Percentiles rank a stretch among this genome's conserved stretches.
phyloP scores from a whole-genome alignment of 1,140 invertebrate genomes.

The Caenorhabditis inopinata region DNA sequence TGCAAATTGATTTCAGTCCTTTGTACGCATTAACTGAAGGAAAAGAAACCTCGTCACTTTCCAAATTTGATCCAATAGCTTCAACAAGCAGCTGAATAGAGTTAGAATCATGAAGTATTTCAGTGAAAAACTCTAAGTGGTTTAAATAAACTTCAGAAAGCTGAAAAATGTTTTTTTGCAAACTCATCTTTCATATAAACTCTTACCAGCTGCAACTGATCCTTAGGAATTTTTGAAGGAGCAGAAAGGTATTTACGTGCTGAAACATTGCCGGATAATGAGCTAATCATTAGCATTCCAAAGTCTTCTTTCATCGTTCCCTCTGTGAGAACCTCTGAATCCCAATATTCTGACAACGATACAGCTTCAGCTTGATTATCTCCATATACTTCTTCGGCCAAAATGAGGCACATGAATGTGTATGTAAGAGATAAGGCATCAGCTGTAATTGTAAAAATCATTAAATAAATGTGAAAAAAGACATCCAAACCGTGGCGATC shows the following conservation, averaged over 20 bases:
- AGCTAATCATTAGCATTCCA: conserved; percentile 6
- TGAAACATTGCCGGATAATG: not conserved
- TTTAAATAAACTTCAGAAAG: not conserved
- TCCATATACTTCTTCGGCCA: not conserved
- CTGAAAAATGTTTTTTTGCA: not conserved
- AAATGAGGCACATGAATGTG: not conserved
- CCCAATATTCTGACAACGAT: not conserved
- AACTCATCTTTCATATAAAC: not conserved
- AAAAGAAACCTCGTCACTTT: not conserved
- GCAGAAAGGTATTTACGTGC: not conserved
- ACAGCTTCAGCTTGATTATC: not conserved
- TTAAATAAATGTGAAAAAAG: not conserved
- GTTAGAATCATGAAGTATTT: not conserved
- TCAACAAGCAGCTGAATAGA: not conserved
- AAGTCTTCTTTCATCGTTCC: not conserved
- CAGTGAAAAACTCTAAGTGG: not conserved
- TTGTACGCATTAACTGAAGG: not conserved
- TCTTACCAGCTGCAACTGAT: not conserved
- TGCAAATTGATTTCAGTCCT: not conserved
- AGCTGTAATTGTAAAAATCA: not conserved
- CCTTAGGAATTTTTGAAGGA: not conserved
- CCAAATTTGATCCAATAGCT: not conserved
- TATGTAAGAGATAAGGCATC: not conserved
- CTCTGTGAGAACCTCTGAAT: not conserved
- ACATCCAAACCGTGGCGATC: not conserved